Evolutionary conservation across 1,140 invertebrate genomes (phyloP).

Genomic region (Cotesia typhae): DNA sequence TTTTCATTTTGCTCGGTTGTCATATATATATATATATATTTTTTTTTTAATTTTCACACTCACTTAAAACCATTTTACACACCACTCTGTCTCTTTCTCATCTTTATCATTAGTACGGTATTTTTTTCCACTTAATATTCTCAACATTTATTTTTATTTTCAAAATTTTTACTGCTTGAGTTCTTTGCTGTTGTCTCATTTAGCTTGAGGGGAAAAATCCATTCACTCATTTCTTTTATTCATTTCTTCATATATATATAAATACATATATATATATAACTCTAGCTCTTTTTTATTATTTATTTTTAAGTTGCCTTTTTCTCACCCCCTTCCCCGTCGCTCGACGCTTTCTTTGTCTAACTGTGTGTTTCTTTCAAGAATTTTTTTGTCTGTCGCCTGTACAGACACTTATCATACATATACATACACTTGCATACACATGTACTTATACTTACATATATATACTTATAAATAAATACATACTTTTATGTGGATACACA

Average conservation of each 20-base stretch:
- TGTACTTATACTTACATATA: not conserved
- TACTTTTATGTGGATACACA: not conserved
- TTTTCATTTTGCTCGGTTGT: conserved; percentile 10
- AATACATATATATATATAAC: not conserved
- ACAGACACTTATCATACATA: not conserved
- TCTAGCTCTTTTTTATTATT: conserved; percentile 8
- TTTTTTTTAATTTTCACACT: conserved; percentile 24
- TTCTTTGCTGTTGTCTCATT: conserved; percentile 38
- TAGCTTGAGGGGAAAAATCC: conserved; percentile 8
- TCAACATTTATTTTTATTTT: conserved; percentile 38
- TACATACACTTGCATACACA: not conserved
- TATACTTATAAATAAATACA: not conserved
- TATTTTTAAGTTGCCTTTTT: conserved; percentile 17
- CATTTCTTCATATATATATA: not conserved
- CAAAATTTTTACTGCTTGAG: conserved; percentile 40
- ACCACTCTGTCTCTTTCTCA: conserved; percentile 9
- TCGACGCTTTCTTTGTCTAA: too few species aligned
- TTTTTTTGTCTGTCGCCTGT: conserved; percentile 26
- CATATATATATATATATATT: not conserved
- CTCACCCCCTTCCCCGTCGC: too few species aligned
- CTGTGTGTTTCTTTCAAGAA: conserved; percentile 12
- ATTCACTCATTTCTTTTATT: conserved; percentile 23
- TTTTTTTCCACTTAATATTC: conserved; percentile 26
- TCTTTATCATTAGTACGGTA: conserved; percentile 15
- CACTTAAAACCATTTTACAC: conserved; percentile 13